Base-by-base conservation (phyloP, 2,888 invertebrate species). In the Pyrocoelia pectoralis region DNA sequence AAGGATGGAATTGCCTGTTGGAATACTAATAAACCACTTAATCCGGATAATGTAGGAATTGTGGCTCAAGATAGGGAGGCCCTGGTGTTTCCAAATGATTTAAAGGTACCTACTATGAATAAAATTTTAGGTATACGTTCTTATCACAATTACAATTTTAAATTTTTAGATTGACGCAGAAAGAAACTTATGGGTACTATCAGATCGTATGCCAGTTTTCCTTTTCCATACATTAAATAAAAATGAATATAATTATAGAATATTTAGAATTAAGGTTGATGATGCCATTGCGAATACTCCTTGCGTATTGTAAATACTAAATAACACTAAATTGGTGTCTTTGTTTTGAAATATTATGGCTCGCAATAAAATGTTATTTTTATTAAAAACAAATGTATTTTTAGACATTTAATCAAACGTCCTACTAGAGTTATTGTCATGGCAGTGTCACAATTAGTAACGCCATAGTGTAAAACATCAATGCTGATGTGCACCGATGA, bases 1-100 rank as follows among this genome's bases (percentile, higher is more conserved):
- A 89, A 86, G 72, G 89, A 94, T 74, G 92, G 89, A 0, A 84
- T 94, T 1, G 91, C 89, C 1, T 94, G 94, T 78, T 94, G 94
- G 94, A 93, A 94, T 76, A 84, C 87, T 0, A 83, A 84, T 53
- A 87, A 86, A 68, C 86, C 88, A 0, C 87, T 90, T 72, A 87
- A 83, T 18, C 81, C 86, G 0, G 87, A 88, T 48, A 91, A 86
- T 74, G 84, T 90, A 74, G 90, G 86, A 0, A 81, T 92, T 0
- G 84, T 92, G 6, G 87, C 88, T 61, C 86, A 85, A 53, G 90
- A 93, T 74, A 84, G 88, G n/a, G 83, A 84, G 33, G 85, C 87
- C 5, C 81, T 90, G 64, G 85, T 92, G 56, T 94, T 93, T 77
- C 91, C 92, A 6, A 93, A 93, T 73, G 94, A 94, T 73, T 75